A percentile compares a stretch with the other conserved stretches of the same genome.
Evolutionary conservation across 2,888 invertebrate genomes (phyloP).

Genomic region (Hydriomena furcata): DNA sequence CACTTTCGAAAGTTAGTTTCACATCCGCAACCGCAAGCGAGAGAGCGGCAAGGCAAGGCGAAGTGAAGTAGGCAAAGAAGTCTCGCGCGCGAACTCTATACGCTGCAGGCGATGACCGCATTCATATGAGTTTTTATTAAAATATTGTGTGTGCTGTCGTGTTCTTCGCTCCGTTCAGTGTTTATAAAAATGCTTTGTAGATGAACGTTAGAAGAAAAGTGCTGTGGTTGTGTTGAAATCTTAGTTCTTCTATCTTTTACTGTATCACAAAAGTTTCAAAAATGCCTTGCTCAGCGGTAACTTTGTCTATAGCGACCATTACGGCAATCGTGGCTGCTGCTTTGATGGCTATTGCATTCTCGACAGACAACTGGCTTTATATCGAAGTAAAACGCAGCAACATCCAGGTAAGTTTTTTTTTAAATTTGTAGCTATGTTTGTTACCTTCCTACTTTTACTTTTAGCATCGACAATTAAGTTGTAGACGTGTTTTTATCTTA

Average conservation of each 20-base stretch:
- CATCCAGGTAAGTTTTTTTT: slow-evolving; percentile 88
- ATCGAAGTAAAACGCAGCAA: slow-evolving; percentile 95
- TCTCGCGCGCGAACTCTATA: slow-evolving; percentile 80
- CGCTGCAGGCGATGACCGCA: slow-evolving; percentile 83
- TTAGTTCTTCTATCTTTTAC: slow-evolving; percentile 58
- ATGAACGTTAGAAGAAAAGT: slow-evolving; percentile 72
- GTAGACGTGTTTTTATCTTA: no score
- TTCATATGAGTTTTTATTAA: slow-evolving; percentile 77
- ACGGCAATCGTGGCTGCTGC: slow-evolving; percentile 97
- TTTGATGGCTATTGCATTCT: slow-evolving; percentile 95
- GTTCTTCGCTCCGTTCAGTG: slow-evolving; percentile 75
- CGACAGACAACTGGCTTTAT: slow-evolving; percentile 98
- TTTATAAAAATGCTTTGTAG: slow-evolving; percentile 80
- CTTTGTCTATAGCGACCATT: slow-evolving; percentile 97
- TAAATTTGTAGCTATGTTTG: no score
- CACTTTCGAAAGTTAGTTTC: slow-evolving; percentile 84
- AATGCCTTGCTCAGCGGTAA: slow-evolving; percentile 98
- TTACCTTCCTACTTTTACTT: no score
- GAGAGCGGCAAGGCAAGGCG: slow-evolving; percentile 70
- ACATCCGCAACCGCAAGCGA: slow-evolving; percentile 82
- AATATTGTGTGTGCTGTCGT: slow-evolving; percentile 79
- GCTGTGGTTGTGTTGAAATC: slow-evolving; percentile 75
- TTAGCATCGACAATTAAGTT: no score
- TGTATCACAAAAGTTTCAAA: slow-evolving; percentile 74
- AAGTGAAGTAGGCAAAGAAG: slow-evolving; percentile 74